phyloP scores from a whole-genome alignment of 37 sponge, comb jelly and placozoan genomes.

The Crambe crambe region DNA sequence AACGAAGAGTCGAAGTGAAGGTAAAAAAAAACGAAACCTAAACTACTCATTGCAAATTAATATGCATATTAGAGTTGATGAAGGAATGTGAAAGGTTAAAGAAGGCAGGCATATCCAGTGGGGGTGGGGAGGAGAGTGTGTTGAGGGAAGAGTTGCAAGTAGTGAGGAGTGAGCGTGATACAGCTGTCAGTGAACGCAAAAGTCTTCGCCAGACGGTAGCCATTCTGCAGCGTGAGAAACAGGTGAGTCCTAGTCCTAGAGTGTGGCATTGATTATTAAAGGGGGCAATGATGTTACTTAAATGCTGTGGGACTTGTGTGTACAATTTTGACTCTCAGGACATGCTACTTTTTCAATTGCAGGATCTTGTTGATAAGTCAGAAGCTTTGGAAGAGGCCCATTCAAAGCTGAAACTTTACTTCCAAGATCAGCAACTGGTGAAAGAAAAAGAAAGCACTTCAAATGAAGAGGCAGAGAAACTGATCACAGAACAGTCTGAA shows the following conservation, averaged over 20 bases:
- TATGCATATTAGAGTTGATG: slow-evolving; percentile 5
- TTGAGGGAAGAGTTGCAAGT: slow-evolving; percentile 64
- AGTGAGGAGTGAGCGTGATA: slow-evolving; percentile 56
- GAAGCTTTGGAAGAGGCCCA: slow-evolving; percentile 18
- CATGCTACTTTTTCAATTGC: no score
- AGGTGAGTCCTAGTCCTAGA: slow-evolving; percentile 1
- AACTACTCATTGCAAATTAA: no score
- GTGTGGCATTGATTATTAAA: background rate
- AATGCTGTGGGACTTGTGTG: background rate
- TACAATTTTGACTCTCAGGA: no score
- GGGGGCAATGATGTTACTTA: background rate
- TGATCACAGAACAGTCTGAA: background rate
- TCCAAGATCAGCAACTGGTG: background rate
- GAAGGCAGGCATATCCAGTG: background rate
- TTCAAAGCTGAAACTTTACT: slow-evolving; percentile 21
- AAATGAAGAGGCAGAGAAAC: background rate
- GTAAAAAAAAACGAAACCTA: slow-evolving; percentile 22
- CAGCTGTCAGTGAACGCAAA: slow-evolving; percentile 20
- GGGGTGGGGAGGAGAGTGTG: background rate
- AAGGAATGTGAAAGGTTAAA: slow-evolving; percentile 24
- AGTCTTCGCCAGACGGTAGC: slow-evolving; percentile 10
- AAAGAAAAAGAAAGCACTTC: background rate
- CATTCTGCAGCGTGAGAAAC: slow-evolving; percentile 12
- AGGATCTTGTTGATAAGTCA: slow-evolving; percentile 10
- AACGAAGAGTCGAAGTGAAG: slow-evolving; percentile 57